phyloP scores from a whole-genome alignment of 2,797 vertebrate genomes.

The Falco concolor region DNA sequence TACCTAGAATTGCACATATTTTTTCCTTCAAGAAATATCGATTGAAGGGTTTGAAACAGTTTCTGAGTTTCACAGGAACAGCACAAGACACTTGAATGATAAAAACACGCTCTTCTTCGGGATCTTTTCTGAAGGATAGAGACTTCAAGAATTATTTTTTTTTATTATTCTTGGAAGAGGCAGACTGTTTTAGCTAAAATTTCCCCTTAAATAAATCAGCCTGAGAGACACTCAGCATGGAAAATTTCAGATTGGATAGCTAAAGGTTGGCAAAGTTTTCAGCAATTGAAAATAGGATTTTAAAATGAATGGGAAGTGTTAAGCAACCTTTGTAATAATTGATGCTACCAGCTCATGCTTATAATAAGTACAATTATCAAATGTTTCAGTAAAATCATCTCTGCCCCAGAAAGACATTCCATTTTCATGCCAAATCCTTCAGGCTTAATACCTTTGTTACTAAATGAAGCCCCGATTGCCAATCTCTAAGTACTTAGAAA shows the following conservation, averaged over 20 bases:
- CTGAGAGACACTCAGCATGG: not conserved
- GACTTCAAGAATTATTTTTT: not conserved
- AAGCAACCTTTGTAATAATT: conserved; percentile 39
- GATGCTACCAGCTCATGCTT: conserved; percentile 28
- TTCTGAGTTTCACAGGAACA: not conserved
- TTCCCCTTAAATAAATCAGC: not conserved
- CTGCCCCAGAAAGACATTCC: conserved; percentile 13
- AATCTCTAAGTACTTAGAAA: conserved; percentile 47
- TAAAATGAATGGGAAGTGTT: conserved; percentile 31
- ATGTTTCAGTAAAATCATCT: conserved; percentile 52
- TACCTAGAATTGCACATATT: not conserved
- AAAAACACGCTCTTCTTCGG: not conserved
- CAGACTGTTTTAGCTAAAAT: not conserved
- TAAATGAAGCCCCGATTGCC: not conserved
- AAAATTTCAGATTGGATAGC: conserved; percentile 33
- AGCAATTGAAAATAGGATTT: conserved; percentile 26
- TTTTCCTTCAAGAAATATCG: not conserved
- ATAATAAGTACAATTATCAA: conserved; percentile 54
- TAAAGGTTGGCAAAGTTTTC: conserved; percentile 7
- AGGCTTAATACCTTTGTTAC: conserved; percentile 41
- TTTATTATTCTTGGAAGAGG: not conserved
- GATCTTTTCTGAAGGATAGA: not conserved
- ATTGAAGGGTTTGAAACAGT: not conserved
- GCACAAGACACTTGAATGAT: not conserved
- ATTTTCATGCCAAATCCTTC: conserved; percentile 50